phyloP scores from a whole-genome alignment of 2,797 vertebrate genomes.

The Syngnathus rostellatus region DNA sequence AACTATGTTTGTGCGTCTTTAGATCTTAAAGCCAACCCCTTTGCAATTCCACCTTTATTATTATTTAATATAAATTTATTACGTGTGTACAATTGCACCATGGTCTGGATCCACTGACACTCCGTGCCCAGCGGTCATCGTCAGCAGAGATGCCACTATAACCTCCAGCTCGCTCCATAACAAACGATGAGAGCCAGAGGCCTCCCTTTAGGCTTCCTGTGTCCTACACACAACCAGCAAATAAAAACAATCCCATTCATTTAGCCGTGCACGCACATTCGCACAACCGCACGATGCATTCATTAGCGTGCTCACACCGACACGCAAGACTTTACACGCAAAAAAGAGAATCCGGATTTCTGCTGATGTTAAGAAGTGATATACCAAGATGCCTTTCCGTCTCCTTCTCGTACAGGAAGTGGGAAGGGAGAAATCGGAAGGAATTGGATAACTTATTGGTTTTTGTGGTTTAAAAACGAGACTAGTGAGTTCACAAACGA shows the following conservation, averaged over 20 bases:
- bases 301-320: background rate
- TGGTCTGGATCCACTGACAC: slow-evolving; percentile 68
- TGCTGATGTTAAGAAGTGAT: no score
- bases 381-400: no score
- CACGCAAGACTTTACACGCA: background rate
- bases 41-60: background rate
- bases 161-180: slow-evolving; percentile 45
- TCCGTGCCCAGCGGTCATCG: slow-evolving; percentile 75
- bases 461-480: background rate
- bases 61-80: no score
- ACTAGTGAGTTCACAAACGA: background rate
- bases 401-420: background rate
- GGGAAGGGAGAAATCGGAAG: background rate
- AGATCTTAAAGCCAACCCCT: background rate
- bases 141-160: slow-evolving; percentile 69
- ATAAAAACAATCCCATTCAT: slow-evolving; percentile 72
- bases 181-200: slow-evolving; percentile 58
- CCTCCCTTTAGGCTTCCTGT: slow-evolving; percentile 73
- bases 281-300: slow-evolving; percentile 11
- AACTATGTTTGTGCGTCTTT: background rate
- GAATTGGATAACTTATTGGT: background rate
- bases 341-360: background rate
- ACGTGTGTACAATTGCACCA: background rate
- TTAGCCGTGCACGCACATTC: slow-evolving; percentile 49
- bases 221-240: slow-evolving; percentile 65